Evolutionary conservation across 2,113 vertebrate species (phyloP).

Genomic region (Panthera tigris): DNA sequence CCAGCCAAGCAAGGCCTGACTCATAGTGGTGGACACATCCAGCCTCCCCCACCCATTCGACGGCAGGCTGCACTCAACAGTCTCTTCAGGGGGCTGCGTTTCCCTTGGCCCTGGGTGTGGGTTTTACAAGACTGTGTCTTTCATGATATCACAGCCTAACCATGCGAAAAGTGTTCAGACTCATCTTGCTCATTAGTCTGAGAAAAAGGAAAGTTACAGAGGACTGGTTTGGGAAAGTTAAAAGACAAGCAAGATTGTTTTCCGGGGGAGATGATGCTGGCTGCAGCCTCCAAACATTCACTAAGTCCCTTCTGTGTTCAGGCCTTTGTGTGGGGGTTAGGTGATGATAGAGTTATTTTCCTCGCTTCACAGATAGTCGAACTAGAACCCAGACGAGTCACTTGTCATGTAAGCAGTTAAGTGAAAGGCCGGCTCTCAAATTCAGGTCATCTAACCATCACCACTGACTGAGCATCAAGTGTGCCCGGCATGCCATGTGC

Average conservation of each 20-base stretch:
- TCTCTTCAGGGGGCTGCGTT: neutral
- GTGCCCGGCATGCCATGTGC: neutral
- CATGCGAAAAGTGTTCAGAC: neutral
- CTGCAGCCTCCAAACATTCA: neutral
- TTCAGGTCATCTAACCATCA: neutral
- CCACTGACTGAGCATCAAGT: neutral
- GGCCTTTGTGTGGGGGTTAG: neutral
- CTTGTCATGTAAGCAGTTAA: neutral
- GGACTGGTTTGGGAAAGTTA: neutral
- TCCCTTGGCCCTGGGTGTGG: constrained; percentile 62
- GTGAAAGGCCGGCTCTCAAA: neutral
- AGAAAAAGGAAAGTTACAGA: neutral
- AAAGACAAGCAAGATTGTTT: neutral
- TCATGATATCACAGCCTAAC: constrained; percentile 60
- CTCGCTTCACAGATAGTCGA: neutral
- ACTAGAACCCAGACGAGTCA: neutral
- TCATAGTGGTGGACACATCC: neutral
- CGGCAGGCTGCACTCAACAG: neutral
- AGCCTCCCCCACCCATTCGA: constrained; percentile 4
- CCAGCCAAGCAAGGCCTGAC: constrained; percentile 37
- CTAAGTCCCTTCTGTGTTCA: neutral
- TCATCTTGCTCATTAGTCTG: neutral
- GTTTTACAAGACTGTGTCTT: constrained; percentile 23
- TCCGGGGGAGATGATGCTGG: neutral
- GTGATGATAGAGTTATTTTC: neutral